Percentiles rank a stretch among this genome's conserved stretches.
Evolutionary conservation across 2,113 vertebrate species (phyloP).

Genomic region (Gnathonemus echidnorhynchus): DNA sequence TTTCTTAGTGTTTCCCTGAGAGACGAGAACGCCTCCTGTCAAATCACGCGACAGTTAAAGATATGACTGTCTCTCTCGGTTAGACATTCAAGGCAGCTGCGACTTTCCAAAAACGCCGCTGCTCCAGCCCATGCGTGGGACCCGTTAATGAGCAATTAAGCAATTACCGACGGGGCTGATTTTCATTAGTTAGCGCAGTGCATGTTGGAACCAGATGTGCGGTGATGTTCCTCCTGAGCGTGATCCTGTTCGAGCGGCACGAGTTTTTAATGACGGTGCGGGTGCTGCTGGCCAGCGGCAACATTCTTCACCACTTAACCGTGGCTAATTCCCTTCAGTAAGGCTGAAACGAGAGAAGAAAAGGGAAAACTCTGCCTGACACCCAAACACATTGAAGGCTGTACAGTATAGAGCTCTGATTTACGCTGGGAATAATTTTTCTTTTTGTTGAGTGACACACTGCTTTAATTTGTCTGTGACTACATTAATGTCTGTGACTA

Average conservation of each 20-base stretch:
- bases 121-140: not conserved
- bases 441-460: not conserved
- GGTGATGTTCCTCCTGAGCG: conserved; percentile 31
- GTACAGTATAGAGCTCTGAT: not conserved
- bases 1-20: not conserved
- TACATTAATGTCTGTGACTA: not conserved
- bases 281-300: conserved; percentile 28
- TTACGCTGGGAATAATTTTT: not conserved
- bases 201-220: conserved; percentile 35
- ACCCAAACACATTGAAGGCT: not conserved
- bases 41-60: not conserved
- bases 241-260: conserved; percentile 46
- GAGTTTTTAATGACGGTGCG: conserved; percentile 26
- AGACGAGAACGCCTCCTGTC: not conserved
- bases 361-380: not conserved
- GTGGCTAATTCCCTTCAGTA: conserved; percentile 43
- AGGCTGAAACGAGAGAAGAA: not conserved
- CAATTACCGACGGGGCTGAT: conserved; percentile 32
- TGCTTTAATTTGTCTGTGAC: too few species aligned
- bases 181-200: conserved; percentile 29
- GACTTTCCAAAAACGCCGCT: conserved; percentile 23
- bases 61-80: not conserved
- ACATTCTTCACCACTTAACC: conserved; percentile 33
- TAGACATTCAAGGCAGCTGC: not conserved
- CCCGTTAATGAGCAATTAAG: conserved; percentile 38